Base-by-base conservation (phyloP, 2,888 invertebrate species). In the Mamestra brassicae region DNA sequence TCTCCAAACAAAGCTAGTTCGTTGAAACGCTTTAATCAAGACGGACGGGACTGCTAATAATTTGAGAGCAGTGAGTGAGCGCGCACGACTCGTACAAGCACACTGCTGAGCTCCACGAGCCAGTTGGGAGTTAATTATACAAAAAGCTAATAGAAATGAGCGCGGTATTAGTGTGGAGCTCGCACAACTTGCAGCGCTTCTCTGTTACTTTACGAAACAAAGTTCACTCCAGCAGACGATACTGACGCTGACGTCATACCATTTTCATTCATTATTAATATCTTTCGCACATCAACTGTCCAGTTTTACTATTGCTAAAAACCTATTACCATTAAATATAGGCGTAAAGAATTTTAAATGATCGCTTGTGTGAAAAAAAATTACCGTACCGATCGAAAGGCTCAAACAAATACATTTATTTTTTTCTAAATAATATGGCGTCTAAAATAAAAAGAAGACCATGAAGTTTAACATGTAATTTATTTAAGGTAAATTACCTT, bases 111-210 rank as follows among this genome's bases (percentile, higher is more conserved):
- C 50, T 15, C 34, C 11, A 3, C 10, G 34, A 61, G 61, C 45
- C 34, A 5, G 76, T 52, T n/a, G 13, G 11, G 34, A 69, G 76
- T 54, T 75, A 69, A 79, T 75, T 75, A 76, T 69, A 69, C 68
- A 75, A 65, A 64, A 69, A 65, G 68, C 64, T 75, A 81, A 81
- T 47, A 69, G 52, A 69, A 75, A 52, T 55, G 36, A 78, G 68
- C 63, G 62, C 57, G n/a, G 54, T 60, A 50, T 52, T 50, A 67
- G 26, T 55, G 74, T 7, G 36, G 8, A 26, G 47, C 38, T 55
- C 63, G 7, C 75, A 3, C 15, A 15, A 60, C 74, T 36, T 17
- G 36, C 36, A 65, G 11, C n/a, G n/a, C n/a, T 13, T 0, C 54
- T 36, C 45, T 17, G 36, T 54, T 52, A 36, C 45, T 57, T 4